Base-by-base conservation (phyloP, 2,888 invertebrate genomes). In the Zelleria hepariella region DNA sequence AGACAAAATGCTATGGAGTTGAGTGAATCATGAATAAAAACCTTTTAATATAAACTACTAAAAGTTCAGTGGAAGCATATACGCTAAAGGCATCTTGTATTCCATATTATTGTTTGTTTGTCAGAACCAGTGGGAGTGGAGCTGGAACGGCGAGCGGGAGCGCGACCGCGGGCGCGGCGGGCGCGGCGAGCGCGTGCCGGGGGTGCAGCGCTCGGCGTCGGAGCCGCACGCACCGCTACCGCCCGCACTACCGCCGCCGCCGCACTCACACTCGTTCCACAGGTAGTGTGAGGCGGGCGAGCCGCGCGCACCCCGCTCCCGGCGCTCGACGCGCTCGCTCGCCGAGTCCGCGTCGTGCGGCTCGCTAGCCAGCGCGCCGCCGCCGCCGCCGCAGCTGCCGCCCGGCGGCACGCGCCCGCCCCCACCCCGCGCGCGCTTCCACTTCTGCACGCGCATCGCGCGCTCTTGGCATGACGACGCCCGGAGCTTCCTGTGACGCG, bases 151-250 rank as follows among this genome's bases (percentile, higher is more conserved):
- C 0, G 81, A 78, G 24, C 68, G 74, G 1, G 32, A 42, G 56
- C 73, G 74, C 56, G 71, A 74, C 59, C 66, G 74, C n/a, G 67
- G 68, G 8, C 64, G 65, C 5, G 66, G 60, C 20, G 64, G 69
- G 77, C 71, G 62, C 82, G 78, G 58, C 70, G 67, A 25, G 85
- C 80, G 60, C 84, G 82, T 64, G 77, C 90, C 62, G 53, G 83
- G 90, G 63, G 90, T 91, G 61, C 91, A 91, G 76, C 86, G 91
- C 20, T 91, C 91, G 48, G 91, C 91, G 53, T 91, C 91, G 66
- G 91, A 91, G 74, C 91, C 91, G 48, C 91, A 91, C 74, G 90
- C 91, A 58, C 90, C 90, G 24, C 80, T 90, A 62, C 86, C 89
- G 61, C 80, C 85, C 65, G 72, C 81, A 67, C 70, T 88, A 74